phyloP scores from a whole-genome alignment of 2,113 vertebrate genomes.

The Tylochromis polylepis region DNA sequence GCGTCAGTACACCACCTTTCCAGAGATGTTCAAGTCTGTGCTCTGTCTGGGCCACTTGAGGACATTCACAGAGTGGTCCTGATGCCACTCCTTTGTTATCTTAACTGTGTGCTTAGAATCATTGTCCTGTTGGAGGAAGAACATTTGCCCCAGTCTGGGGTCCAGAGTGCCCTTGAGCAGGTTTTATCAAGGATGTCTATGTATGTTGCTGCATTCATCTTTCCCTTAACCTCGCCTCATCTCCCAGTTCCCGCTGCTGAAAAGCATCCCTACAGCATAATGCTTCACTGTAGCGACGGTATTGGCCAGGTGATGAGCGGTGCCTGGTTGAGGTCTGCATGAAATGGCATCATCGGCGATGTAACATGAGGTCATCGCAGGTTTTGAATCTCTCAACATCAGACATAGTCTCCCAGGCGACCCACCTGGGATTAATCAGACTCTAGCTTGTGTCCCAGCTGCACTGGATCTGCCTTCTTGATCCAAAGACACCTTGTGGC shows the following conservation, averaged over 20 bases:
- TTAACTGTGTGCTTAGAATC: background rate
- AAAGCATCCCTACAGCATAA: background rate
- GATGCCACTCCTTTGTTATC: background rate
- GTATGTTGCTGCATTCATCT: background rate
- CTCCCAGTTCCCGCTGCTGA: background rate
- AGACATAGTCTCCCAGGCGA: background rate
- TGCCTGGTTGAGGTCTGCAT: background rate
- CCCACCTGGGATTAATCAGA: background rate
- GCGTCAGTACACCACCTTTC: too few species aligned
- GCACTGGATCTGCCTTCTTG: background rate
- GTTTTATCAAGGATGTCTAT: background rate
- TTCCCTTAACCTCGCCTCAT: background rate
- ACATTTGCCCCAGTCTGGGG: too few species aligned
- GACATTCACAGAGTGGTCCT: background rate
- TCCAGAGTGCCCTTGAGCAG: rapidly evolving
- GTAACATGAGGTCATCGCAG: background rate
- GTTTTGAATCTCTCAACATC: background rate
- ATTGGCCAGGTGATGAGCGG: background rate
- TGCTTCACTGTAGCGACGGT: background rate
- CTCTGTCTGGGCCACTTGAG: background rate
- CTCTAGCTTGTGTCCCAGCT: background rate
- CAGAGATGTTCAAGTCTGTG: background rate
- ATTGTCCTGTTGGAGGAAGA: background rate
- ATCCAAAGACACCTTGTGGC: background rate
- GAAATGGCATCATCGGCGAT: background rate